A percentile compares a stretch with the other conserved stretches of the same genome.
phyloP scores from a whole-genome alignment of 2,888 invertebrate species.

The Tillus elongatus region DNA sequence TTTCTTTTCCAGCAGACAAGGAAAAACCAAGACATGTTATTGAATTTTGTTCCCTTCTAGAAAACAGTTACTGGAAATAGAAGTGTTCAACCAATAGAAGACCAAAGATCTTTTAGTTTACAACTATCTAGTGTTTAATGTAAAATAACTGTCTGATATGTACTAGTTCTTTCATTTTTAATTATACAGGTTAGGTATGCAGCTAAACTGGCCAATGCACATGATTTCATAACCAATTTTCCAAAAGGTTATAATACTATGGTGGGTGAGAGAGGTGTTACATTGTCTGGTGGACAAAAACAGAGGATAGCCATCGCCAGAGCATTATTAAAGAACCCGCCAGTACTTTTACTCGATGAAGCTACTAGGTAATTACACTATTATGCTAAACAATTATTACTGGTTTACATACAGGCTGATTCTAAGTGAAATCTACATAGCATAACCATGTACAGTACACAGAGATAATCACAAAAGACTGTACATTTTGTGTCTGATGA shows the following conservation, averaged over 20 bases:
- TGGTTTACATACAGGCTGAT: background rate
- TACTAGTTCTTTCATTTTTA: conserved; percentile 16
- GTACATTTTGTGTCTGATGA: no score
- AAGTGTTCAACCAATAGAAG: no score
- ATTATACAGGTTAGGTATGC: conserved; percentile 66
- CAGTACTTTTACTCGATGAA: conserved; percentile 82
- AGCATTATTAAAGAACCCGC: conserved; percentile 84
- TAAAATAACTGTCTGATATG: no score
- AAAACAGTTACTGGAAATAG: no score
- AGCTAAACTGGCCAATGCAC: conserved; percentile 80
- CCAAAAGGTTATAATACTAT: conserved; percentile 77
- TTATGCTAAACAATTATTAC: background rate
- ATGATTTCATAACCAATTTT: conserved; percentile 77
- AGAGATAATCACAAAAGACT: no score
- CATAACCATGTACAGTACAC: no score
- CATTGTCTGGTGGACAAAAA: conserved; percentile 92
- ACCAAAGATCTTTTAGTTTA: no score
- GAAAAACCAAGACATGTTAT: no score
- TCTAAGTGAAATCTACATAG: background rate
- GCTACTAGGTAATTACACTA: conserved; percentile 67
- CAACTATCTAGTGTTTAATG: no score
- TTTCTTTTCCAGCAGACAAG: no score
- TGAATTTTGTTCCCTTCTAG: no score
- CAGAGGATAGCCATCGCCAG: conserved; percentile 92
- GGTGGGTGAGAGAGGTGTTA: conserved; percentile 82